phyloP scores from a whole-genome alignment of 1,140 invertebrate genomes.

The Cephus cinctus region DNA sequence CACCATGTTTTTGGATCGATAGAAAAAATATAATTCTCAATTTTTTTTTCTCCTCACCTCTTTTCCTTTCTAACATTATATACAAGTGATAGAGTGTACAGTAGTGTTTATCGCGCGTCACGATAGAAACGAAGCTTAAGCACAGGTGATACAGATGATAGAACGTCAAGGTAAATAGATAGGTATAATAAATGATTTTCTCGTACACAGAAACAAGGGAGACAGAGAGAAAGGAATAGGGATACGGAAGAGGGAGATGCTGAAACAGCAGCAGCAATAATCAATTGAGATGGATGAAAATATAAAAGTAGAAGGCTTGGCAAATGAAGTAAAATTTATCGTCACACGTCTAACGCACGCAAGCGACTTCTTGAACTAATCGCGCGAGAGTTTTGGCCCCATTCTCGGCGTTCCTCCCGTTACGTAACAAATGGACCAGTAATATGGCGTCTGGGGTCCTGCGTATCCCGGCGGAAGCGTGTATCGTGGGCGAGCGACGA shows the following conservation, averaged over 20 bases:
- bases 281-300: too few relatives aligned
- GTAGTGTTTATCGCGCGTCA: slow-evolving; percentile 48
- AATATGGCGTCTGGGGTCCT: too few relatives aligned
- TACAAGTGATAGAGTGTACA: slow-evolving; percentile 52
- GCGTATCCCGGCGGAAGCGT: too few relatives aligned
- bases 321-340: too few relatives aligned
- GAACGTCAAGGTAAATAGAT: too few relatives aligned
- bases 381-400: slow-evolving; percentile 29
- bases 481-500: too few relatives aligned
- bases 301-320: too few relatives aligned
- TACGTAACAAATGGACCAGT: too few relatives aligned
- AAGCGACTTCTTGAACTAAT: slow-evolving; percentile 31
- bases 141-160: slow-evolving; percentile 16
- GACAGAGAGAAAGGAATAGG: too few relatives aligned
- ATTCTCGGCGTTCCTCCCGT: slow-evolving; percentile 14
- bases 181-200: background rate
- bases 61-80: slow-evolving; percentile 45
- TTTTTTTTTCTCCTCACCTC: slow-evolving; percentile 35
- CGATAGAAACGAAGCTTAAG: slow-evolving; percentile 21
- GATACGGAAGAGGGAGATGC: too few relatives aligned
- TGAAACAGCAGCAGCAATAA: too few relatives aligned
- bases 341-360: slow-evolving; percentile 24
- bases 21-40: slow-evolving; percentile 57
- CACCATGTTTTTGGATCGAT: slow-evolving; percentile 51
- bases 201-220: too few relatives aligned